Evolutionary conservation across 2,113 vertebrate species (phyloP).

Genomic region (Telmatochromis bifrenatus): DNA sequence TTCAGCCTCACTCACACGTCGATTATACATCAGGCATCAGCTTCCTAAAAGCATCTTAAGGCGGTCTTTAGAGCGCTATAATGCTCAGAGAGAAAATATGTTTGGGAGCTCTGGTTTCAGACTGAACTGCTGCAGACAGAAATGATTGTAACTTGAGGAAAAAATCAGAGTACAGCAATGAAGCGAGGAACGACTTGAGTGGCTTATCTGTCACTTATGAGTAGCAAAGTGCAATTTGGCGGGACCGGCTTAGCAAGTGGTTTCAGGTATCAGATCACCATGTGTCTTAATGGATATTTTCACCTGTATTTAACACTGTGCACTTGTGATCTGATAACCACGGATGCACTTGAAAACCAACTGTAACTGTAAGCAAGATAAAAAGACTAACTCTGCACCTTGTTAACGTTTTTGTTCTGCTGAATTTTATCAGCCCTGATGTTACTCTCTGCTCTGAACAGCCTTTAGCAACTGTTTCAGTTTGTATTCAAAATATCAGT

Average conservation of each 20-base stretch:
- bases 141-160: neutral
- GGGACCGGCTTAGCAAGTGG: accelerated
- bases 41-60: neutral
- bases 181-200: neutral
- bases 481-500: neutral
- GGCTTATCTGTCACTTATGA: neutral
- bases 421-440: neutral
- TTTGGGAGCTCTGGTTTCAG: neutral
- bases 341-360: neutral
- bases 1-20: neutral
- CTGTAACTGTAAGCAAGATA: neutral
- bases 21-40: neutral
- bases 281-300: neutral
- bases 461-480: neutral
- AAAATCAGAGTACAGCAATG: neutral
- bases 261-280: neutral
- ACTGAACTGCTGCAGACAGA: neutral
- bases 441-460: neutral
- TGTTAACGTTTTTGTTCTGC: neutral
- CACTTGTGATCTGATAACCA: neutral
- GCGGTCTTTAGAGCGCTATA: neutral
- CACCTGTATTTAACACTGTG: neutral
- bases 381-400: neutral
- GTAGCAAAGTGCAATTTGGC: neutral
- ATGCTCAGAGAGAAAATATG: neutral